Conservation (phyloP, 1,140 invertebrate species). For the Pinna nobilis region DNA sequence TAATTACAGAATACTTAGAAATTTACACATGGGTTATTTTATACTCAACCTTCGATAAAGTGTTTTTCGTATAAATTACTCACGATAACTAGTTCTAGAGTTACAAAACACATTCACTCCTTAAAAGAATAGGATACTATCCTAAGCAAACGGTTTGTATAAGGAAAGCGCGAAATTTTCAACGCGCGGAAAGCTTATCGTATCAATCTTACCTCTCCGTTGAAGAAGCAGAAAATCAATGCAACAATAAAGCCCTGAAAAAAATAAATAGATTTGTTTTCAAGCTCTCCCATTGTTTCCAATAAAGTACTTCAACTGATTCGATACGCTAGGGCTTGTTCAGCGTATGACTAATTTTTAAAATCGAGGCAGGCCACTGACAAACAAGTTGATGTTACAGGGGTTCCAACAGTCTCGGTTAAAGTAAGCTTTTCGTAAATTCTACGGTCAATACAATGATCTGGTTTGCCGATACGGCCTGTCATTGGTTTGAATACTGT, state of each 20-base stretch:
- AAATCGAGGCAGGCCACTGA: too few species aligned
- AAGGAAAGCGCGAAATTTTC: neutral
- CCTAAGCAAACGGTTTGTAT: neutral
- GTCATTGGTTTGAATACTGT: too few species aligned
- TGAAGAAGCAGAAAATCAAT: conserved; percentile 95
- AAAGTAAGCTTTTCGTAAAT: too few species aligned
- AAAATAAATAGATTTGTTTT: conserved; percentile 41
- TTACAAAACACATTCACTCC: neutral
- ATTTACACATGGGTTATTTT: too few species aligned
- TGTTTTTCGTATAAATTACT: neutral
- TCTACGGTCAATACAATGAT: too few species aligned
- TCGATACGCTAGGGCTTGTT: too few species aligned
- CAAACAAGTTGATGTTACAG: too few species aligned
- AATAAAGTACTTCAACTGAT: neutral
- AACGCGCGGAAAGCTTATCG: neutral
- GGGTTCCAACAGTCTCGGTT: too few species aligned
- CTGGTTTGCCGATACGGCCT: too few species aligned
- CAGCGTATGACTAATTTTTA: too few species aligned
- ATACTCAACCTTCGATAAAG: neutral
- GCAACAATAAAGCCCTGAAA: conserved; percentile 93
- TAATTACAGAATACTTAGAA: too few species aligned
- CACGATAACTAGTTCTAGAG: neutral
- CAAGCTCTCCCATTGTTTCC: neutral
- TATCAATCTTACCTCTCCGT: conserved; percentile 85
- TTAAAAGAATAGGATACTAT: too few species aligned